Evolutionary conservation across 2,888 invertebrate genomes (phyloP).

Genomic region (Colletes collaris): DNA sequence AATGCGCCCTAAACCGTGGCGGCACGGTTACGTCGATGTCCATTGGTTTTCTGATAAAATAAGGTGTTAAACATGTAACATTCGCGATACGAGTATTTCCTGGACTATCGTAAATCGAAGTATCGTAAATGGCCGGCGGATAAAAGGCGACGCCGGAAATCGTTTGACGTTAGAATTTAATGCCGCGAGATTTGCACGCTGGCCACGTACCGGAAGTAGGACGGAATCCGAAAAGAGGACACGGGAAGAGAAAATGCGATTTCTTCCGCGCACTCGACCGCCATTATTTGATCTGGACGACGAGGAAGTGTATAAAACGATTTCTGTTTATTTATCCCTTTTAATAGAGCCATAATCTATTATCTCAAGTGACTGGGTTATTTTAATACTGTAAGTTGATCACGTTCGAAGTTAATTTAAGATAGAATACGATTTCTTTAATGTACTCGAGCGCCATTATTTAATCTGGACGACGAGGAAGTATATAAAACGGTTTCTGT

Average conservation of each 20-base stretch:
- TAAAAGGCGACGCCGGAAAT: slow-evolving; percentile 33
- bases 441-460: slow-evolving; percentile 46
- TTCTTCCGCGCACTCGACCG: slow-evolving; percentile 17
- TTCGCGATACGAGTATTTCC: slow-evolving; percentile 9
- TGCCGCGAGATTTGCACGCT: background rate
- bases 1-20: too few relatives aligned
- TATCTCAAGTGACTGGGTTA: too few relatives aligned
- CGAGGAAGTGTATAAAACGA: background rate
- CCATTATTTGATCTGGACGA: slow-evolving; percentile 59
- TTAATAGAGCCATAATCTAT: slow-evolving; percentile 53
- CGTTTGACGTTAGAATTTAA: slow-evolving; percentile 35
- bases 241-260: slow-evolving; percentile 32
- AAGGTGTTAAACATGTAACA: slow-evolving; percentile 11
- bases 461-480: slow-evolving; percentile 34
- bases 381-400: too few relatives aligned
- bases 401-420: too few relatives aligned
- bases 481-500: slow-evolving; percentile 28
- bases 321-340: slow-evolving; percentile 68
- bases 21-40: too few relatives aligned
- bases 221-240: slow-evolving; percentile 6
- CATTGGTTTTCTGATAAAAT: background rate
- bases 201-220: slow-evolving; percentile 9
- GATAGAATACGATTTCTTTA: background rate
- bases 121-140: slow-evolving; percentile 24
- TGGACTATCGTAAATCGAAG: slow-evolving; percentile 16